Evolutionary conservation across 2,888 invertebrate species (phyloP), one percentile per base, ranked within the genome.

Genomic region (Drosophila nr. perissopoda): DNA sequence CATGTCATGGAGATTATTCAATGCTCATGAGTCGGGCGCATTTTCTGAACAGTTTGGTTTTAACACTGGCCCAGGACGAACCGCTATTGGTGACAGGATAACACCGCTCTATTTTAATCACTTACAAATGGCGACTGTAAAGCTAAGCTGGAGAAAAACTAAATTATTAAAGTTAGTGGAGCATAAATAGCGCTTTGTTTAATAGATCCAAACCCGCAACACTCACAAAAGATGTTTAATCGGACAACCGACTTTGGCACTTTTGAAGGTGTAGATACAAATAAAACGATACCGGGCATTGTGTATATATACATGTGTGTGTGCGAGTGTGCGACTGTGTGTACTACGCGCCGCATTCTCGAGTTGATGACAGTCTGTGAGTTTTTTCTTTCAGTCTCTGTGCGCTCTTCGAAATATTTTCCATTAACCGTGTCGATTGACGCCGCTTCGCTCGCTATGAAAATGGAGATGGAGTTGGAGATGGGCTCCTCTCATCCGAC

Each of bases 41-140:
- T 70, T 81, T 61, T 49, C 71, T 63, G 66, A 56, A 51, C 90
- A 85, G 88, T 85, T 79, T 63, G 57, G 56, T 66, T 79, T 79
- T 21, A 73, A 76, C 82, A 70, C 76, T 85, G 61, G 77, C 74
- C 77, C 86, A 85, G 85, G 88, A 85, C 88, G 76, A 89, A 79
- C 40, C 70, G 66, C 61, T 51, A 6, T 31, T 46, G 42, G 52
- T 27, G 54, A 46, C 56, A 83, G 84, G 88, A 87, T 70, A 73
- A 21, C 27, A 46, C 16, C 29, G 66, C n/a, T 25, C 13, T 18
- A 25, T 33, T 31, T 56, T 33, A 31, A 31, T 27, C 18, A 18
- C 27, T 31, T 59, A 13, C 27, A n/a, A 11, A 61, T 67, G 40
- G 29, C 18, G 25, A 38, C 27, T 18, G 29, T 49, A 21, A 34